Evolutionary conservation across 2,888 invertebrate species (phyloP), one percentile per base, ranked within the genome.

Genomic region (Poecilobothrus nobilitatus): DNA sequence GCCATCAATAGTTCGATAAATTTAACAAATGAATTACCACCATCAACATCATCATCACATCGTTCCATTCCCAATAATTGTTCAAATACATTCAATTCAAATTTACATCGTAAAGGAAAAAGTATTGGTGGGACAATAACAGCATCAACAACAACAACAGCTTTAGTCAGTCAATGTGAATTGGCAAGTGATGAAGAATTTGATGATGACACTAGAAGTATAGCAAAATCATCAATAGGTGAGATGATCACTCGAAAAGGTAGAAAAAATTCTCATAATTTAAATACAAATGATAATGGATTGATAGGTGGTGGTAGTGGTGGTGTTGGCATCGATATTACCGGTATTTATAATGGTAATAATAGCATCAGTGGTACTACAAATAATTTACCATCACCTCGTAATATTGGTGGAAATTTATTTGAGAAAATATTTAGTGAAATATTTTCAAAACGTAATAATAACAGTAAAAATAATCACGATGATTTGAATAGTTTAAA

Each of bases 21-120:
- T 71, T 74, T 76, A 73, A 74, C 74, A 68, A 74, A 73, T 70
- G 73, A 74, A 66, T 63, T 75, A 53, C 63, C 75, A 21, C 73
- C 74, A 0, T 69, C 70, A n/a, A n/a, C n/a, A 10, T 18, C 18
- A 21, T 21, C 18, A 18, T 53, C 53, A 53, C 37, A 12, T 37
- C 37, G 12, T 37, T 22, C 53, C 21, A 62, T 2, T 37, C 15
- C 53, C 21, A 34, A 34, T 22, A 12, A 34, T 6, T 3, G 12
- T n/a, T 12, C 53, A 53, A 53, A 53, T 41, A 41, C 41, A 41
- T 27, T 27, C 27, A 27, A 27, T 37, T 4, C 12, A 37, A 53
- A 53, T 53, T 53, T 53, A 6, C 53, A 53, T 18, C 53, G 53
- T 53, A 53, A 53, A n/a, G 53, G 53, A 18, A 53, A 18, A 53